Conservation (phyloP, 1,140 invertebrate genomes). For the Drosophila mayri region DNA sequence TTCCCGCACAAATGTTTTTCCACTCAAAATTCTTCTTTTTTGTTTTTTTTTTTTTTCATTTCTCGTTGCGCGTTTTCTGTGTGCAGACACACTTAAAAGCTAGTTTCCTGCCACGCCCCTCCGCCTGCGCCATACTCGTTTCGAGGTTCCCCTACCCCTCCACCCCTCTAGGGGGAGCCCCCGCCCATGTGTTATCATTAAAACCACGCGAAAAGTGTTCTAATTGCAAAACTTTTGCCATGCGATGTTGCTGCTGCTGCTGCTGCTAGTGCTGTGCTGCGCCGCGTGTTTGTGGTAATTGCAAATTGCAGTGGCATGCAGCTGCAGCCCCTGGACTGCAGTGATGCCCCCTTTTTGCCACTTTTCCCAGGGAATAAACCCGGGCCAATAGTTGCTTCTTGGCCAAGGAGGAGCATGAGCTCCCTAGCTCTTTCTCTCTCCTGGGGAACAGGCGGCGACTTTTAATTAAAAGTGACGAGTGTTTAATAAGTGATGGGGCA, state of each 20-base stretch:
- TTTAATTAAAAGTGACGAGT: conserved; percentile 85
- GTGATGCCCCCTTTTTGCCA: not conserved
- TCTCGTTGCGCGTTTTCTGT: conserved; percentile 15
- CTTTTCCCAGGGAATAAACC: conserved; percentile 15
- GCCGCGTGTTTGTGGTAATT: conserved; percentile 79
- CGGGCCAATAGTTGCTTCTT: conserved; percentile 28
- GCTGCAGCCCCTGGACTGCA: conserved; percentile 16
- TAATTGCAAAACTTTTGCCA: conserved; percentile 80
- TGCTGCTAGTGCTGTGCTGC: conserved; percentile 19
- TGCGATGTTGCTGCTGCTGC: conserved; percentile 37
- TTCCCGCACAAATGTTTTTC: not conserved
- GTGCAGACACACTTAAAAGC: conserved; percentile 77
- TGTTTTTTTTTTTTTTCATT: not conserved
- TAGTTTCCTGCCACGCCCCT: conserved; percentile 73
- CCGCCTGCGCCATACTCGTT: conserved; percentile 30
- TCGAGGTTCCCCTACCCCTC: conserved; percentile 1
- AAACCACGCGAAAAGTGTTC: conserved; percentile 78
- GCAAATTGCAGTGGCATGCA: conserved; percentile 79
- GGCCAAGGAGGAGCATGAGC: conserved; percentile 10
- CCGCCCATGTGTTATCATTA: conserved; percentile 64
- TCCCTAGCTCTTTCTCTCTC: not conserved
- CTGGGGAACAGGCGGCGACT: conserved; percentile 49
- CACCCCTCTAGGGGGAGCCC: not conserved
- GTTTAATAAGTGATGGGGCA: conserved; percentile 73
- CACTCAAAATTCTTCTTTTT: not conserved